Conservation (phyloP, 1,140 invertebrate species). For the Pantala flavescens region DNA sequence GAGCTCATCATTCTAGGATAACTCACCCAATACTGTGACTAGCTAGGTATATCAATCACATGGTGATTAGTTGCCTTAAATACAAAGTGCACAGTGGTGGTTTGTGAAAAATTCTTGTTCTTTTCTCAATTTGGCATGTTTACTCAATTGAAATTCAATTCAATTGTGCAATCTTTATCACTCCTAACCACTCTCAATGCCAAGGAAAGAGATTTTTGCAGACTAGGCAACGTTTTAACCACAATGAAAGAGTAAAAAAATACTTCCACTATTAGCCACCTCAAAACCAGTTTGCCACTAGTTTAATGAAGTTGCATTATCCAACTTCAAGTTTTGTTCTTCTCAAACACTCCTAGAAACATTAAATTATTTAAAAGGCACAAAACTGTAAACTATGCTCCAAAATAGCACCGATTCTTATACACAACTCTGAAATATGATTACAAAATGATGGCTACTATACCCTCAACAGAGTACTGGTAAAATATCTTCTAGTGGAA, state of each 20-base stretch:
- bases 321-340: too few relatives aligned
- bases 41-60: slow-evolving; percentile 9
- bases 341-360: neutral
- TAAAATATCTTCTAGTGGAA: slow-evolving; percentile 1
- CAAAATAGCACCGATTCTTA: slow-evolving; percentile 1
- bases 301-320: too few relatives aligned
- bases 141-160: too few relatives aligned
- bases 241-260: neutral
- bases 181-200: neutral
- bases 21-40: slow-evolving; percentile 5
- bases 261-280: neutral
- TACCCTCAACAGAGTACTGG: neutral
- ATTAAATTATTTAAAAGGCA: slow-evolving; percentile 10
- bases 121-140: neutral
- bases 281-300: neutral
- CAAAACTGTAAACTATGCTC: neutral
- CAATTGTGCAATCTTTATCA: too few relatives aligned
- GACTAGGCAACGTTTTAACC: neutral
- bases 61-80: slow-evolving; percentile 9
- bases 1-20: neutral
- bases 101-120: neutral
- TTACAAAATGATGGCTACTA: neutral
- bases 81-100: slow-evolving; percentile 4
- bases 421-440: neutral
- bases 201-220: neutral